A percentile compares a stretch with the other conserved stretches of the same genome.
These are phyloP conservation scores for Amphipoea lucens DNA, from an alignment of 2,888 invertebrate genomes.

Conservation along the genomic window DNA sequence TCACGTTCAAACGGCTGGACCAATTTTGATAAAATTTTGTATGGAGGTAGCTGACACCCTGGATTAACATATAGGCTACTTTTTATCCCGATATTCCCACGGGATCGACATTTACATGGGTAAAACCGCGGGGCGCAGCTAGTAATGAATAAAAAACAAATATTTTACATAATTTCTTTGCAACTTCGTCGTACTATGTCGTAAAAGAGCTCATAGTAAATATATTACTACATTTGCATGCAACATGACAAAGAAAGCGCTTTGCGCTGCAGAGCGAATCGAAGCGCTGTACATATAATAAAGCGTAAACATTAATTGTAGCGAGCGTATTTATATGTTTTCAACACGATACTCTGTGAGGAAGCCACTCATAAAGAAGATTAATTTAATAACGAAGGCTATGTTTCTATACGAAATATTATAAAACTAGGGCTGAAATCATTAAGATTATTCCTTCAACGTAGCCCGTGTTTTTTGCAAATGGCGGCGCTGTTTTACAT, in stretches of 20 bases:
- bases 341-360: constrained; percentile 27
- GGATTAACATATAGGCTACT: too few species aligned
- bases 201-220: constrained; percentile 41
- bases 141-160: not conserved
- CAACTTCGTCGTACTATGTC: constrained; percentile 1
- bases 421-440: not conserved
- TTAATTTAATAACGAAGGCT: not conserved
- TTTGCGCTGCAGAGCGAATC: constrained; percentile 55
- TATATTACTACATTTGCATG: constrained; percentile 76
- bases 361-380: constrained; percentile 4
- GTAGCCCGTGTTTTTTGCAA: not conserved
- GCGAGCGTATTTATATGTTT: constrained; percentile 33
- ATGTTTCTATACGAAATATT: not conserved
- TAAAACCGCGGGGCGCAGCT: too few species aligned
- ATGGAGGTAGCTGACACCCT: too few species aligned
- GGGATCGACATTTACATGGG: too few species aligned
- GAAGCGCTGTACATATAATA: constrained; percentile 50
- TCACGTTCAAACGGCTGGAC: too few species aligned
- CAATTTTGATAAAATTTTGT: too few species aligned
- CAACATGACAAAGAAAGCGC: constrained; percentile 80
- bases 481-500: not conserved
- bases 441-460: not conserved
- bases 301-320: constrained; percentile 37
- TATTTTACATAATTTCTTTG: constrained; percentile 24
- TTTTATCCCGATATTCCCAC: too few species aligned